phyloP scores from a whole-genome alignment of 2,888 invertebrate genomes.

The Sinelater perroti region DNA sequence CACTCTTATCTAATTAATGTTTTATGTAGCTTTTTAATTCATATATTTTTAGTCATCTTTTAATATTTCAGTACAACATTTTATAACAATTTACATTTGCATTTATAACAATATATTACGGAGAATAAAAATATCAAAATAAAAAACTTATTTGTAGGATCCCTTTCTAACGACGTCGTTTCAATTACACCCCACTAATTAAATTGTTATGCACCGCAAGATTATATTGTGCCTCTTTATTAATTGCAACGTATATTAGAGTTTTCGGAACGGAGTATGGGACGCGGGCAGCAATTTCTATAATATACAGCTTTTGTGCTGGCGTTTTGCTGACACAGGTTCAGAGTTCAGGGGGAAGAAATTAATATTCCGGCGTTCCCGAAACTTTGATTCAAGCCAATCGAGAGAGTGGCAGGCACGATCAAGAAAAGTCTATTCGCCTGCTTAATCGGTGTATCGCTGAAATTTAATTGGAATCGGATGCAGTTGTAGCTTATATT shows the following conservation, averaged over 20 bases:
- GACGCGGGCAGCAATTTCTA: background rate
- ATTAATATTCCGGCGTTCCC: conserved; percentile 4
- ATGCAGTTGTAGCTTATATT: too few relatives aligned
- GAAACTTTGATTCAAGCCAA: conserved; percentile 2
- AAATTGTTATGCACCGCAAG: background rate
- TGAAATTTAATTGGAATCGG: too few relatives aligned
- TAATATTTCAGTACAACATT: too few relatives aligned
- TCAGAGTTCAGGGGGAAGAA: conserved; percentile 6
- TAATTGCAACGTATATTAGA: conserved; percentile 1
- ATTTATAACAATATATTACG: too few relatives aligned
- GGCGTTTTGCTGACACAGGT: conserved; percentile 15
- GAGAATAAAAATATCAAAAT: too few relatives aligned
- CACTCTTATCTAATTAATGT: too few relatives aligned
- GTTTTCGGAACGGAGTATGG: conserved; percentile 1
- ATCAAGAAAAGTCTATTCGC: conserved; percentile 1
- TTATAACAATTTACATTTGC: too few relatives aligned
- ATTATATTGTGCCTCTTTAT: background rate
- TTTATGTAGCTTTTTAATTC: too few relatives aligned
- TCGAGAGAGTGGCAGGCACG: background rate
- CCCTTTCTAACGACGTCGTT: too few relatives aligned
- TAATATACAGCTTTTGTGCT: conserved; percentile 5
- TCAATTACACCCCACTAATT: background rate
- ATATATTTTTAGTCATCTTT: too few relatives aligned
- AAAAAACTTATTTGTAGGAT: too few relatives aligned
- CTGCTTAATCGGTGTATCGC: too few relatives aligned